These are phyloP conservation scores for Arrhopalites spinosus DNA, from an alignment of 2,888 invertebrate genomes.

Conservation along the genomic window DNA sequence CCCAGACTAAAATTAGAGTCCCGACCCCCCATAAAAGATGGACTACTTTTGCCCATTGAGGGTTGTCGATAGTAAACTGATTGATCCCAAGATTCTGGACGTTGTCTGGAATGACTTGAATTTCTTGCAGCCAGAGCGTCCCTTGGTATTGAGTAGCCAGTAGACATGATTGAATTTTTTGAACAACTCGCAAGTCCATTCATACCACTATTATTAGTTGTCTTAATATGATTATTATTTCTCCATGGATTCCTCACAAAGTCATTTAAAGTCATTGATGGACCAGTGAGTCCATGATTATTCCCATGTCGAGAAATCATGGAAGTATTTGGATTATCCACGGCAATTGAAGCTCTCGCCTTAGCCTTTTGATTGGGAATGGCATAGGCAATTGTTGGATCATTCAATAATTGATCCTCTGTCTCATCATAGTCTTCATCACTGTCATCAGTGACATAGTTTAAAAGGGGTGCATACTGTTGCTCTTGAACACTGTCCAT, in stretches of 20 bases:
- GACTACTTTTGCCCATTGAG: too few species aligned
- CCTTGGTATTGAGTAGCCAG: background rate
- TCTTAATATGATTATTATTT: background rate
- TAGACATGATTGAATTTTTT: background rate
- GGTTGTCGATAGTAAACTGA: background rate
- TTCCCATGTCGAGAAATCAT: slow-evolving; percentile 13
- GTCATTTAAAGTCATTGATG: slow-evolving; percentile 46
- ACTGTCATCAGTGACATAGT: slow-evolving; percentile 13
- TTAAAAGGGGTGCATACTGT: background rate
- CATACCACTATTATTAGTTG: background rate
- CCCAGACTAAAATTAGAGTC: background rate
- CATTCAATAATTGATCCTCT: slow-evolving; percentile 34
- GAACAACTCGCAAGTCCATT: background rate
- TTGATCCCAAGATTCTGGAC: background rate
- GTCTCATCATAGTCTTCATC: slow-evolving; percentile 42
- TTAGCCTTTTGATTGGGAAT: background rate
- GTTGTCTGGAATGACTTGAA: background rate
- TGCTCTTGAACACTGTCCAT: slow-evolving; percentile 30
- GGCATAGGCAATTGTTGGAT: background rate
- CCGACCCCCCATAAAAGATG: background rate
- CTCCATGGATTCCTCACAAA: slow-evolving; percentile 51
- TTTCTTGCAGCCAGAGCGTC: background rate
- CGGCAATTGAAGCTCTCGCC: slow-evolving; percentile 28
- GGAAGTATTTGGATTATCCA: slow-evolving; percentile 16
- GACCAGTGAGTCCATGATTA: background rate